Conservation (phyloP, 2,888 invertebrate species). For the Chrysolina oricalcia region DNA sequence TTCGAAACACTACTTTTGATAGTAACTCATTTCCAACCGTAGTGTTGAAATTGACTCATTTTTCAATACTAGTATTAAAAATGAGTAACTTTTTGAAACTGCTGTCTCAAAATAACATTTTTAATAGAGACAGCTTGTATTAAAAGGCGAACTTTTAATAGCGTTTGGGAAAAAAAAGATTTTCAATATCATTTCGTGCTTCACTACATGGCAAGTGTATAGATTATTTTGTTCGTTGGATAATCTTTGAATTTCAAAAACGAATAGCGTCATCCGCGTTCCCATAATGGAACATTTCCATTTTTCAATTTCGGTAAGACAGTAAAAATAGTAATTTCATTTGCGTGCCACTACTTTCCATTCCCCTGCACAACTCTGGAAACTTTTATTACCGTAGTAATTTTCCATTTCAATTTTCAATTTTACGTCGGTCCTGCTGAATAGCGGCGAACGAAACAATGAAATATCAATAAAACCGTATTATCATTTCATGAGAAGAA, state of each 20-base stretch:
- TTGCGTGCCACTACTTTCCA: neutral
- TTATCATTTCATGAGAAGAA: neutral
- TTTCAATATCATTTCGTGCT: neutral
- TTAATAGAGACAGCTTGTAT: no score
- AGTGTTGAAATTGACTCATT: no score
- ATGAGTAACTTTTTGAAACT: no score
- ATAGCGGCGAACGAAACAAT: neutral
- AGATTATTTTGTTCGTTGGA: neutral
- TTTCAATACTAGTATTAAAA: no score
- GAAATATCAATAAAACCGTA: neutral
- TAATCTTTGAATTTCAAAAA: neutral
- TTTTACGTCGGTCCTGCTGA: neutral
- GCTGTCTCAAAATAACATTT: no score
- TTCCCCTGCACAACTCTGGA: neutral
- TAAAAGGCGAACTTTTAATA: no score
- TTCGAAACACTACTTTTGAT: no score
- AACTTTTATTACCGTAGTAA: neutral
- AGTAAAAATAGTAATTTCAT: neutral
- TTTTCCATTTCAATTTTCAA: neutral
- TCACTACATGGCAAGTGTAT: neutral
- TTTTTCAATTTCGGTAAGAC: neutral
- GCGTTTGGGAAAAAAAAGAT: no score
- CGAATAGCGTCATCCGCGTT: neutral
- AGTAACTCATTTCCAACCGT: no score
- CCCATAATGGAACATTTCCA: neutral